Evolutionary conservation across 2,888 invertebrate genomes (phyloP).

Genomic region (Ischnus inquisitorius): DNA sequence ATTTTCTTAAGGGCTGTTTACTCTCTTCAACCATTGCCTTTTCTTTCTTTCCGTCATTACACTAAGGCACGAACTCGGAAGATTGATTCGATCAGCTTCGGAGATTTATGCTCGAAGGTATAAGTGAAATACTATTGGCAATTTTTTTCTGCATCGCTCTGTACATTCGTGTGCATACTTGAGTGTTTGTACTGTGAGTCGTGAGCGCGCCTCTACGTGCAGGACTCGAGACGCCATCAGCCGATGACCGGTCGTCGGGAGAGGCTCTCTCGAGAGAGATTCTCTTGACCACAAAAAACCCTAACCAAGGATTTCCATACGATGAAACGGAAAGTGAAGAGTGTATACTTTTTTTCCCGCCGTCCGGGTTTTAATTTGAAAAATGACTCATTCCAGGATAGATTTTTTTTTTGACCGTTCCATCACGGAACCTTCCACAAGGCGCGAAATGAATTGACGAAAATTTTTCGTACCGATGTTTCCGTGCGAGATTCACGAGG

Average conservation of each 20-base stretch:
- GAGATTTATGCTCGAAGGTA: too few species aligned
- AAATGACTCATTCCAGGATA: not conserved
- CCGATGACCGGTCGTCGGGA: constrained; percentile 27
- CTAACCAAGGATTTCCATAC: not conserved
- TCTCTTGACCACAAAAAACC: not conserved
- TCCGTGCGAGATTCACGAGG: constrained; percentile 8
- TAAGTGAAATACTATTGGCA: not conserved
- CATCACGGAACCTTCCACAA: not conserved
- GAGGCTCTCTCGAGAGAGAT: not conserved
- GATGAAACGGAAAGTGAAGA: constrained; percentile 29
- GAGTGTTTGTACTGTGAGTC: constrained; percentile 42
- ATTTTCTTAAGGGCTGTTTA: too few species aligned
- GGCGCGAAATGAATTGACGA: not conserved
- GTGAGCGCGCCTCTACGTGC: constrained; percentile 29
- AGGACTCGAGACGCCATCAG: constrained; percentile 15
- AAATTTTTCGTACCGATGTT: not conserved
- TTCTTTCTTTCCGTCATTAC: too few species aligned
- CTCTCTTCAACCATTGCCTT: too few species aligned
- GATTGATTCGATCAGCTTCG: too few species aligned
- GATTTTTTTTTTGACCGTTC: not conserved
- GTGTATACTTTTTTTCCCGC: not conserved
- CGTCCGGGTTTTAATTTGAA: not conserved
- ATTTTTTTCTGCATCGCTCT: constrained; percentile 40
- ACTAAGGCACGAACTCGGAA: too few species aligned
- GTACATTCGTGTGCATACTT: constrained; percentile 13